Base-by-base conservation (phyloP, 2,797 vertebrate species). In the Lycodopsis pacificus region DNA sequence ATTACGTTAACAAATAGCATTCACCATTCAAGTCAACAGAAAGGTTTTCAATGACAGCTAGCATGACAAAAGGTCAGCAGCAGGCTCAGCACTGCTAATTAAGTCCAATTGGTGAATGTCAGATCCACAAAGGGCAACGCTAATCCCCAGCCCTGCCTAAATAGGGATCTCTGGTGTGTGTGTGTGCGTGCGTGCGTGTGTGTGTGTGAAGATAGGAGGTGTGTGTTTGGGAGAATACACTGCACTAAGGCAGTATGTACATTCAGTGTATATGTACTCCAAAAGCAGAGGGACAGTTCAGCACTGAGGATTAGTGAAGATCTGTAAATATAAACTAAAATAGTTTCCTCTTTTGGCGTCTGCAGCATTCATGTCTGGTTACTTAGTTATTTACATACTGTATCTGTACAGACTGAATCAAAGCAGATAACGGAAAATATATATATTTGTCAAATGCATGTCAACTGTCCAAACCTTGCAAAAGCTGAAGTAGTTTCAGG, bases 21-120 rank as follows among this genome's bases (percentile, higher is more conserved):
- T 93, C 82, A 78, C 88, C 77, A 92, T 94, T 95, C 92, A 93
- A 94, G 93, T 91, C 94, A 93, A 93, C 92, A 91, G 89, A 95
- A 95, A 94, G 94, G 94, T 95, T 95, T 92, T 93, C 92, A 93
- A 86, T 95, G 94, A 95, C 94, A 94, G 94, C 91, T 91, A 81
- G 76, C 89, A 88, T 94, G 92, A 94, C 91, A 91, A 95, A 95
- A 95, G 94, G 94, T 95, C 95, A 95, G 91, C 76, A 62, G 82
- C 88, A 92, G 93, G 91, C 93, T 94, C 94, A 88, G 87, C 87
- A 83, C 89, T 90, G 91, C 95, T 96, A 95, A 95, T 96, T 95
- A 95, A 95, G 93, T 94, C 93, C 93, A 95, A 94, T 91, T 93
- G 94, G 91, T 94, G 95, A 96, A 96, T 95, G 95, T 95, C 94